Conservation (phyloP, 2,113 vertebrate species). For the Phycodurus eques region DNA sequence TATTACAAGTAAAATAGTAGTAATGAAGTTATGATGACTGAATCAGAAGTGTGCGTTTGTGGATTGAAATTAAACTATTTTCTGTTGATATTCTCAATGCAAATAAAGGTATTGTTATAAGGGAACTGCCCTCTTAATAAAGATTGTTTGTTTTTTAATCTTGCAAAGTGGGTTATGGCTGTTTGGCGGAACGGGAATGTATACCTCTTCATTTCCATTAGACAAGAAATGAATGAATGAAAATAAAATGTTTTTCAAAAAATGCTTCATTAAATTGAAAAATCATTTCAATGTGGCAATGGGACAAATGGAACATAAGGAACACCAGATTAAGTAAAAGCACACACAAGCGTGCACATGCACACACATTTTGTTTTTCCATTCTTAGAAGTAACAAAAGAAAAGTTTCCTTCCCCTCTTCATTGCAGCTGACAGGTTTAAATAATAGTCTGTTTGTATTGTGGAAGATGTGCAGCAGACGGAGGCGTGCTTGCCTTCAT, state of each 20-base stretch:
- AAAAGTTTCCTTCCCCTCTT: conserved; percentile 35
- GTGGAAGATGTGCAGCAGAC: conserved; percentile 48
- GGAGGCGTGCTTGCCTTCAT: conserved; percentile 26
- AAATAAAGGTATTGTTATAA: too few species aligned
- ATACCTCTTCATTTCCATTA: too few species aligned
- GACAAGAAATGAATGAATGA: background rate
- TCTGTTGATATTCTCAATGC: too few species aligned
- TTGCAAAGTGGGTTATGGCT: too few species aligned
- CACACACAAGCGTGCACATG: background rate
- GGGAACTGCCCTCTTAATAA: too few species aligned
- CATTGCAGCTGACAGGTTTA: conserved; percentile 46
- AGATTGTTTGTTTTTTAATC: too few species aligned
- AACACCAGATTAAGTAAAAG: conserved; percentile 39
- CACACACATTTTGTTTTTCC: conserved; percentile 26
- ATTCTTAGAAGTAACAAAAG: conserved; percentile 49
- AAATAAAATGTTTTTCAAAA: background rate
- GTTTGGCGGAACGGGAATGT: too few species aligned
- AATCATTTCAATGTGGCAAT: conserved; percentile 12
- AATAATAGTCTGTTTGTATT: conserved; percentile 51
- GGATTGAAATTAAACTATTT: too few species aligned
- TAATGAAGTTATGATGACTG: too few species aligned
- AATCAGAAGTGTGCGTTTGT: too few species aligned
- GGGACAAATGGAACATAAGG: conserved; percentile 66
- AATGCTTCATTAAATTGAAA: conserved; percentile 4
- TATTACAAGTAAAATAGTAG: too few species aligned